Conservation (phyloP, 2,113 vertebrate genomes). For the Odontophorus gujanensis region DNA sequence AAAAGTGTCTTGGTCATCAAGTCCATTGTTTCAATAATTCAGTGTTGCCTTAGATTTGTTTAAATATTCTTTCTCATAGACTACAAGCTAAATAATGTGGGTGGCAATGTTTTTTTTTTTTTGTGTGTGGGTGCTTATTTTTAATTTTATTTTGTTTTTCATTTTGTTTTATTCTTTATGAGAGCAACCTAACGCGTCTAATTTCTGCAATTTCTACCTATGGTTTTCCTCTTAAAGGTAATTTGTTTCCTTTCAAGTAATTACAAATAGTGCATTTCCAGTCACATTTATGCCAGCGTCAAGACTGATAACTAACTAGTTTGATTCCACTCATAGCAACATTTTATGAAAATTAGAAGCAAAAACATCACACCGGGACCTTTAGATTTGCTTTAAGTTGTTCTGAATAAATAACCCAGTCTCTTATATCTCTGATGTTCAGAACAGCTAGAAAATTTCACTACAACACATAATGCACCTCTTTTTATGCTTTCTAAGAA, state of each 20-base stretch:
- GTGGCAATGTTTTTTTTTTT: background rate
- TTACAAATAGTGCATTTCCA: slow-evolving; percentile 81
- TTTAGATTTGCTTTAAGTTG: slow-evolving; percentile 77
- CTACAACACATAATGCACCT: background rate
- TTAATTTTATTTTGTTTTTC: background rate
- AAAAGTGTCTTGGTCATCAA: background rate
- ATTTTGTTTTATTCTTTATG: slow-evolving; percentile 6
- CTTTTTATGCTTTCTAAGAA: slow-evolving; percentile 20
- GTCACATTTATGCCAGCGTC: slow-evolving; percentile 69
- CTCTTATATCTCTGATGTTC: slow-evolving; percentile 53
- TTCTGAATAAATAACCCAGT: slow-evolving; percentile 78
- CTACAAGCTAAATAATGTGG: slow-evolving; percentile 25
- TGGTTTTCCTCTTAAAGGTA: slow-evolving; percentile 84
- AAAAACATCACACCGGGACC: slow-evolving; percentile 79
- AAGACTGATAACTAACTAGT: slow-evolving; percentile 78
- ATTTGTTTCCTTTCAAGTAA: slow-evolving; percentile 84
- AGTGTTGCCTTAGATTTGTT: background rate
- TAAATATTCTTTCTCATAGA: background rate
- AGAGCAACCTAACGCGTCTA: slow-evolving; percentile 75
- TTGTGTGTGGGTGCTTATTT: background rate
- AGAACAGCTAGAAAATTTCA: slow-evolving; percentile 41
- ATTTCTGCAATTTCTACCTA: slow-evolving; percentile 84
- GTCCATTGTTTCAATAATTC: background rate
- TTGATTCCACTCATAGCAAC: slow-evolving; percentile 79
- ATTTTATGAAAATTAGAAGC: slow-evolving; percentile 78